These are phyloP conservation scores for Pedetes capensis DNA, from an alignment of 2,113 vertebrate genomes.

Conservation along the genomic window DNA sequence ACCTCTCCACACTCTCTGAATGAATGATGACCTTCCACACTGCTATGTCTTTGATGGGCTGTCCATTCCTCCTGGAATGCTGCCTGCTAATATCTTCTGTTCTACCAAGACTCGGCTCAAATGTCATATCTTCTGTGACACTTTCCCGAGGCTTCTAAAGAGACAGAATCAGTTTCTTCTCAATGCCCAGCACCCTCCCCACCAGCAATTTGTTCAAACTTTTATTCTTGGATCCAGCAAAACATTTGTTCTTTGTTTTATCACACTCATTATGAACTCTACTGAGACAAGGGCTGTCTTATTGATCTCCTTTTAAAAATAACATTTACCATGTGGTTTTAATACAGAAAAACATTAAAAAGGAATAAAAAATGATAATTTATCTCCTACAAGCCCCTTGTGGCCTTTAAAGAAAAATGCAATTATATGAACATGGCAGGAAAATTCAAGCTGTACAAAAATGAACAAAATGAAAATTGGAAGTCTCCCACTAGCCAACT, in stretches of 20 bases:
- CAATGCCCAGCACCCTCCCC: background rate
- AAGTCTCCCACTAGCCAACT: background rate
- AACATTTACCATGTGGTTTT: conserved; percentile 53
- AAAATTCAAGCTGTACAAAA: conserved; percentile 49
- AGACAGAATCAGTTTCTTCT: conserved; percentile 12
- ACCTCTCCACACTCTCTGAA: background rate
- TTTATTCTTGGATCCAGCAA: conserved; percentile 50
- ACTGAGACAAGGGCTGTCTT: conserved; percentile 40
- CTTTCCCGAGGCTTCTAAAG: background rate
- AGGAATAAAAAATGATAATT: conserved; percentile 1
- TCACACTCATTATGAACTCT: conserved; percentile 38
- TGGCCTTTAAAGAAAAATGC: conserved; percentile 55
- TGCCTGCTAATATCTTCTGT: background rate
- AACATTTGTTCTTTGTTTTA: conserved; percentile 45
- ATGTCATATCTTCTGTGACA: background rate
- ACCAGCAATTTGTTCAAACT: conserved; percentile 7
- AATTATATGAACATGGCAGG: background rate
- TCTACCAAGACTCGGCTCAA: conserved; percentile 28
- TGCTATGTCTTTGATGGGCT: background rate
- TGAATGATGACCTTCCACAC: background rate
- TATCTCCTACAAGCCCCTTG: conserved; percentile 27
- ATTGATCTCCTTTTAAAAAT: conserved; percentile 57
- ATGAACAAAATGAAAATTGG: conserved; percentile 49
- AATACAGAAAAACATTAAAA: conserved; percentile 49
- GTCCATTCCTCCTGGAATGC: background rate